These are phyloP conservation scores for Apolygus lucorum DNA, from an alignment of 1,140 invertebrate genomes.

Conservation along the genomic window DNA sequence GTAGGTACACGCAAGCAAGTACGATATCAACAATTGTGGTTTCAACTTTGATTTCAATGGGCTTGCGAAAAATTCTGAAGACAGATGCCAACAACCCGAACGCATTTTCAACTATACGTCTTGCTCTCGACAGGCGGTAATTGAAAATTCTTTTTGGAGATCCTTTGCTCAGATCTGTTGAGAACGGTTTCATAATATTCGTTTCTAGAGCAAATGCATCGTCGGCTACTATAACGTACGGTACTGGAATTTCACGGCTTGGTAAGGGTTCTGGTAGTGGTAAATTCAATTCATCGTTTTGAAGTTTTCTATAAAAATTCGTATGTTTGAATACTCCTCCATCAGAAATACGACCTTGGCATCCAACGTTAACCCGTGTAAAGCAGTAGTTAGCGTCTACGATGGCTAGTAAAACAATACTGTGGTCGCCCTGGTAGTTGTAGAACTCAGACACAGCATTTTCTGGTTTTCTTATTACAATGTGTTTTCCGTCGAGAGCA, in stretches of 20 bases:
- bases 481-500: conserved; percentile 40
- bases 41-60: conserved; percentile 36
- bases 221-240: conserved; percentile 41
- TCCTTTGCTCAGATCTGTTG: conserved; percentile 40
- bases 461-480: conserved; percentile 37
- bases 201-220: conserved; percentile 37
- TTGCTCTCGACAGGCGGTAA: conserved; percentile 37
- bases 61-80: conserved; percentile 40
- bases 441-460: conserved; percentile 31
- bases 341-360: conserved; percentile 33
- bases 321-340: conserved; percentile 18
- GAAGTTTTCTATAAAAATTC: conserved; percentile 1
- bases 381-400: conserved; percentile 32
- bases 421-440: conserved; percentile 29
- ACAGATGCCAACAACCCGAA: conserved; percentile 44
- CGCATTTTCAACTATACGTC: conserved; percentile 44
- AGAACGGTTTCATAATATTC: conserved; percentile 42
- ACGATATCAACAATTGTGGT: conserved; percentile 33
- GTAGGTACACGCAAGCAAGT: conserved; percentile 32
- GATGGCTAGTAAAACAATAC: conserved; percentile 30
- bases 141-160: conserved; percentile 38
- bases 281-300: conserved; percentile 35
- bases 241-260: conserved; percentile 27
- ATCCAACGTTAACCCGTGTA: conserved; percentile 28
- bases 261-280: conserved; percentile 35